phyloP scores from a whole-genome alignment of 2,113 vertebrate species.

The Marmota monax region DNA sequence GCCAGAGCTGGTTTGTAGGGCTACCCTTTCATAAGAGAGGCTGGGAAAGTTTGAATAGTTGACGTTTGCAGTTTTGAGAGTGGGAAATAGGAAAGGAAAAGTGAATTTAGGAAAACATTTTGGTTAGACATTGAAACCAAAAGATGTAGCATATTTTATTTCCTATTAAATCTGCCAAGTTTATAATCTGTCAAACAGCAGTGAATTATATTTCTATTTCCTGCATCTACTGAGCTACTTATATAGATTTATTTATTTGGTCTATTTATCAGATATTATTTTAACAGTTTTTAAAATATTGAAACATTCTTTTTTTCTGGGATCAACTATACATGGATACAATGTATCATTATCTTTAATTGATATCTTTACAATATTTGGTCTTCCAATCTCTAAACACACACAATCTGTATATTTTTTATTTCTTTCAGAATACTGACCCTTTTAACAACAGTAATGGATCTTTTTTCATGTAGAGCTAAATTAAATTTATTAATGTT shows the following conservation, averaged over 20 bases:
- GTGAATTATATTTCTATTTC: slow-evolving; percentile 14
- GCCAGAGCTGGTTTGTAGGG: background rate
- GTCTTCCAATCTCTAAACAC: too few species aligned
- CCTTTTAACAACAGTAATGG: background rate
- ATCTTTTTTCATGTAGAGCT: background rate
- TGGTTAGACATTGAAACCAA: background rate
- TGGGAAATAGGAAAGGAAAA: background rate
- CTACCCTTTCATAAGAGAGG: background rate
- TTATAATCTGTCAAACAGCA: background rate
- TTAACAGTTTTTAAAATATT: background rate
- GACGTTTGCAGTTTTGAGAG: background rate
- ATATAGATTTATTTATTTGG: background rate
- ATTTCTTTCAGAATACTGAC: too few species aligned
- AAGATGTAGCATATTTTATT: background rate
- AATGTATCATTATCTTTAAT: background rate
- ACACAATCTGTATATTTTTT: too few species aligned
- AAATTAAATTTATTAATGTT: background rate
- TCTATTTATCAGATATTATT: background rate
- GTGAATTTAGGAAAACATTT: background rate
- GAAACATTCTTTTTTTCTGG: background rate
- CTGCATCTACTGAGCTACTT: background rate
- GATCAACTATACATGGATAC: background rate
- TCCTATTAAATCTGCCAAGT: background rate
- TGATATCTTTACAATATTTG: too few species aligned
- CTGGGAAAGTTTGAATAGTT: background rate